Percentiles rank a stretch among this genome's conserved stretches.
Evolutionary conservation across 2,888 invertebrate genomes (phyloP).

Genomic region (Sarcophaga carnaria): DNA sequence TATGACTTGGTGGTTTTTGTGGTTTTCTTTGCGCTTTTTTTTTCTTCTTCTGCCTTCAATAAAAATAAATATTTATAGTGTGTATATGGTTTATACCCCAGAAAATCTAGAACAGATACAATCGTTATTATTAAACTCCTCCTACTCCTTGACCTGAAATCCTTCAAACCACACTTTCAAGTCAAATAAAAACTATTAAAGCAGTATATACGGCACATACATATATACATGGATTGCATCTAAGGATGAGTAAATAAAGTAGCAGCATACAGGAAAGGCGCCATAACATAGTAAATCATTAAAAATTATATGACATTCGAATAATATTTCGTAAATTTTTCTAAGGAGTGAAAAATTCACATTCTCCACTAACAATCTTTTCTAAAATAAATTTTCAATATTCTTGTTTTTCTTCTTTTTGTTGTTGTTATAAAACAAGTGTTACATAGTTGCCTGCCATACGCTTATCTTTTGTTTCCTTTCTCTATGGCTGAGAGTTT

Average conservation of each 20-base stretch:
- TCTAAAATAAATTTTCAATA: neutral
- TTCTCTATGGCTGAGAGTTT: slow-evolving; percentile 9
- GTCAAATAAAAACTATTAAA: slow-evolving; percentile 55
- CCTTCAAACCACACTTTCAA: neutral
- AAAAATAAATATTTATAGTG: neutral
- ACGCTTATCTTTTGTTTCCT: slow-evolving; percentile 38
- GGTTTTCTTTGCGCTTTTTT: slow-evolving; percentile 13
- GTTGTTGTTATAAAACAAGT: slow-evolving; percentile 60
- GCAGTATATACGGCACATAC: too few species aligned
- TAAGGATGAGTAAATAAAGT: neutral
- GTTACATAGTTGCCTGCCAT: slow-evolving; percentile 58
- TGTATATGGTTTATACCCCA: neutral
- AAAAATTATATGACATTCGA: slow-evolving; percentile 44
- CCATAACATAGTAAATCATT: slow-evolving; percentile 67
- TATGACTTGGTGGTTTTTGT: slow-evolving; percentile 79
- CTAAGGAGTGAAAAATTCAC: neutral
- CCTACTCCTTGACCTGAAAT: neutral
- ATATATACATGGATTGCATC: neutral
- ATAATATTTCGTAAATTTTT: neutral
- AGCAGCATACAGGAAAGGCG: slow-evolving; percentile 44
- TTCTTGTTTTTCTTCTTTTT: neutral
- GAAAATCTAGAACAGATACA: neutral
- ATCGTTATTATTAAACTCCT: slow-evolving; percentile 23
- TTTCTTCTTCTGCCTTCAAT: neutral
- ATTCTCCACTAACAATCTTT: neutral